A percentile compares a stretch with the other conserved stretches of the same genome.
These are phyloP conservation scores for Syngnathus acus DNA, from an alignment of 2,797 vertebrate species.

Conservation along the genomic window DNA sequence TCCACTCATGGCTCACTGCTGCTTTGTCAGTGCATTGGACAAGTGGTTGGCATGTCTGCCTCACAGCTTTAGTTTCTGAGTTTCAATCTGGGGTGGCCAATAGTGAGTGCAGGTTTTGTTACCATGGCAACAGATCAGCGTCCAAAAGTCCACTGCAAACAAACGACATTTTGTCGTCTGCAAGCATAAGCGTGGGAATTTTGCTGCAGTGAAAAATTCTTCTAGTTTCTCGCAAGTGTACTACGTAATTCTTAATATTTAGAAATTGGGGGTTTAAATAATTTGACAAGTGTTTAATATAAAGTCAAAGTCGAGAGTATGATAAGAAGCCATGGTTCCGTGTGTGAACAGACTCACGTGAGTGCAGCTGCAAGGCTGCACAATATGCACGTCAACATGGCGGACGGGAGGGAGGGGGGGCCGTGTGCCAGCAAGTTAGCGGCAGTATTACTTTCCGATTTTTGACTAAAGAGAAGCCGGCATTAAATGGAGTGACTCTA, in stretches of 20 bases:
- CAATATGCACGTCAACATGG: neutral
- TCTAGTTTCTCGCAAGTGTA: no score
- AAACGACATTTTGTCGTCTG: no score
- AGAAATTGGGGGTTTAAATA: neutral
- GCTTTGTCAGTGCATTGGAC: no score
- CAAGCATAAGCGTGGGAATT: no score
- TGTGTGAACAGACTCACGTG: neutral
- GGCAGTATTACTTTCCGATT: conserved; percentile 37
- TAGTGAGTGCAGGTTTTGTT: no score
- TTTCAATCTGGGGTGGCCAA: neutral
- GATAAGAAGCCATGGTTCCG: no score
- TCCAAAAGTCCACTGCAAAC: neutral
- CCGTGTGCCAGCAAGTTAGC: conserved; percentile 41
- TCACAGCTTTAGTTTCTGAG: neutral
- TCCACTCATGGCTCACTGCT: neutral
- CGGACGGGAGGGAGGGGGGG: conserved; percentile 30
- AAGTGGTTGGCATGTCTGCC: neutral
- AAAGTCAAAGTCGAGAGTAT: neutral
- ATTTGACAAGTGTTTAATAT: neutral
- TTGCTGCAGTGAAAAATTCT: no score
- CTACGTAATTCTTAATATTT: neutral
- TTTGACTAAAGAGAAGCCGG: conserved; percentile 61
- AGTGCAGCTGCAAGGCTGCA: neutral
- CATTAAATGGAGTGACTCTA: conserved; percentile 67
- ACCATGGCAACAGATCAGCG: no score